Evolutionary conservation across 2,797 vertebrate species (phyloP).

Genomic region (Florisuga fusca): DNA sequence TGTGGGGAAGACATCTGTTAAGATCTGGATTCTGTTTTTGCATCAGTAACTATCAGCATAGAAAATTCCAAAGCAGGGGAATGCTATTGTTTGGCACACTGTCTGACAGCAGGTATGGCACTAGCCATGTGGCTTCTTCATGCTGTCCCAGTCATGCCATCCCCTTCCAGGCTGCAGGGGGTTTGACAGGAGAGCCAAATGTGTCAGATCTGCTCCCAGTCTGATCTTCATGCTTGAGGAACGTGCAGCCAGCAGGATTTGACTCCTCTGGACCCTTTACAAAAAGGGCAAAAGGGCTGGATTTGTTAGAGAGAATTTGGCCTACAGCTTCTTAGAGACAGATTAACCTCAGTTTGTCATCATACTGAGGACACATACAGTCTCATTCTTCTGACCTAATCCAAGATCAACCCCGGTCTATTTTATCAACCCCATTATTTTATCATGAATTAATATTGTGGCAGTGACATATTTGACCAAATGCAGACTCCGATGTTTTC

Average conservation of each 20-base stretch:
- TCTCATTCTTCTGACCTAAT: conserved; percentile 47
- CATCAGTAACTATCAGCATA: not conserved
- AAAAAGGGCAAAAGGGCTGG: conserved; percentile 50
- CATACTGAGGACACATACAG: conserved; percentile 36
- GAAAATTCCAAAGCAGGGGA: not conserved
- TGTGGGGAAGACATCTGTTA: not conserved
- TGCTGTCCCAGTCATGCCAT: fast-evolving
- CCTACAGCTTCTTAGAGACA: conserved; percentile 59
- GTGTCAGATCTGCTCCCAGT: not conserved
- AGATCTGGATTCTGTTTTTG: not conserved
- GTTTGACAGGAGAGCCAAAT: not conserved
- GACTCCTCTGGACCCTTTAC: not conserved
- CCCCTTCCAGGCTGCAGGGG: not conserved
- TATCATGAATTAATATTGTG: not conserved
- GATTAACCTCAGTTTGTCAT: conserved; percentile 56
- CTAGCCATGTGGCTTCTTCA: not conserved
- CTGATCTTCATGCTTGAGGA: not conserved
- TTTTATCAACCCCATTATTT: not conserved
- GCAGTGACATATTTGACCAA: not conserved
- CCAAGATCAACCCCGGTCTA: conserved; percentile 24
- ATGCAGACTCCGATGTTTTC: not conserved
- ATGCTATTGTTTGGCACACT: fast-evolving
- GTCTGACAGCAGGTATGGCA: not conserved
- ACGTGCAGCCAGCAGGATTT: not conserved
- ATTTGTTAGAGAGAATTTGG: conserved; percentile 60